phyloP scores from a whole-genome alignment of 1,140 invertebrate genomes.

The Cydia fagiglandana region DNA sequence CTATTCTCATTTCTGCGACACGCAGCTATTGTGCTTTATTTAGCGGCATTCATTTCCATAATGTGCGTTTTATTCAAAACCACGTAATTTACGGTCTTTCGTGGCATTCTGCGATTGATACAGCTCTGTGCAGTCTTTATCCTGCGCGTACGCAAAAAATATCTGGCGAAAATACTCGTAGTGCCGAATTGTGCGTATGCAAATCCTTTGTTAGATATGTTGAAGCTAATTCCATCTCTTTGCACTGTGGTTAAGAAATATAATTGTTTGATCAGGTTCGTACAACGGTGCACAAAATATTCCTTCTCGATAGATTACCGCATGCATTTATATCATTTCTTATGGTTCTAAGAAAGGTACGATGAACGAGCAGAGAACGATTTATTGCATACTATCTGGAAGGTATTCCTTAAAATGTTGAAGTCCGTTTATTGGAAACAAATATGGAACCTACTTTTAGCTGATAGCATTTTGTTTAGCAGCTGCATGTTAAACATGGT shows the following conservation, averaged over 20 bases:
- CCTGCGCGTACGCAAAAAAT: slow-evolving; percentile 33
- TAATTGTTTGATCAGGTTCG: background rate
- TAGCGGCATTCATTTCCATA: slow-evolving; percentile 15
- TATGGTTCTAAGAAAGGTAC: slow-evolving; percentile 11
- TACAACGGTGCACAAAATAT: background rate
- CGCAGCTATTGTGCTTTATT: slow-evolving; percentile 17
- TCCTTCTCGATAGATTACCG: slow-evolving; percentile 4
- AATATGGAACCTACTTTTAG: background rate
- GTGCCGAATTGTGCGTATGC: slow-evolving; percentile 37
- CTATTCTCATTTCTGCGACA: background rate
- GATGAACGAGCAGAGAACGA: slow-evolving; percentile 1
- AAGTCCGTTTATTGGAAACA: background rate
- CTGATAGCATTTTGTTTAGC: background rate
- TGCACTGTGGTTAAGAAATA: background rate
- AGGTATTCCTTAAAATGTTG: background rate
- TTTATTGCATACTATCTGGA: slow-evolving; percentile 6
- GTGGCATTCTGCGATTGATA: slow-evolving; percentile 33
- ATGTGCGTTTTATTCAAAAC: slow-evolving; percentile 28
- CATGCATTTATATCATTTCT: slow-evolving; percentile 3
- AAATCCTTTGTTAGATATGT: slow-evolving; percentile 40
- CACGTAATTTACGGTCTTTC: slow-evolving; percentile 11
- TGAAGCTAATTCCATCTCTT: background rate
- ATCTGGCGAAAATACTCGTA: slow-evolving; percentile 35
- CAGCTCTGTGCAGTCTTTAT: background rate
- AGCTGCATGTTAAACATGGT: background rate